These are phyloP conservation scores for Butastur rufipennis DNA, from an alignment of 2,113 vertebrate genomes.

Conservation along the genomic window DNA sequence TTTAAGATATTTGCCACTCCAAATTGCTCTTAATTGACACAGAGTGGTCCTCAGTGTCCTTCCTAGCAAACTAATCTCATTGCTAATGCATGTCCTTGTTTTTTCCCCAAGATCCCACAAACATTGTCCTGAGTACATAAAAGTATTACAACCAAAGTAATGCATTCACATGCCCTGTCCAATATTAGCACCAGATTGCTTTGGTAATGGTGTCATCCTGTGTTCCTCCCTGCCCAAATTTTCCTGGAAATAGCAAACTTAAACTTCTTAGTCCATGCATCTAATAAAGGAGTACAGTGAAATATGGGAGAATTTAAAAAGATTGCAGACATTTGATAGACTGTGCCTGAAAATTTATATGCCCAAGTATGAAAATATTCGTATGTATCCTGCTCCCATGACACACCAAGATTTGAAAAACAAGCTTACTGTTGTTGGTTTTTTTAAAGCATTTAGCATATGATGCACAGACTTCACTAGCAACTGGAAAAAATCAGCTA, in stretches of 20 bases:
- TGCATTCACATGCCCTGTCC: not conserved
- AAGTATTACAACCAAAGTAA: not conserved
- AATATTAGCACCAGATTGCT: not conserved
- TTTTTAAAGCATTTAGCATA: not conserved
- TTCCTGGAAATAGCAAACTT: not conserved
- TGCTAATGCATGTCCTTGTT: constrained; percentile 16
- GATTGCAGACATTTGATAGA: not conserved
- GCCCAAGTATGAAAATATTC: not conserved
- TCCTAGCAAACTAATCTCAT: not conserved
- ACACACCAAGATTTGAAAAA: not conserved
- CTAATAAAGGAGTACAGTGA: not conserved
- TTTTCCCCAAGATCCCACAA: not conserved
- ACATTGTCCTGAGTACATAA: not conserved
- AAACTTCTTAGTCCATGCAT: not conserved
- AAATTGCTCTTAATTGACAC: constrained; percentile 38
- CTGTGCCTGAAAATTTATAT: not conserved
- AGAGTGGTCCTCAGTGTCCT: not conserved
- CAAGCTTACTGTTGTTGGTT: not conserved
- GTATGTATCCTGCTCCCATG: not conserved
- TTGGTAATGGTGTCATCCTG: not conserved
- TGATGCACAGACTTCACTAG: not conserved
- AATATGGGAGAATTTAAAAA: not conserved
- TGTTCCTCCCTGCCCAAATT: not conserved
- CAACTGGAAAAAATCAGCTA: not conserved
- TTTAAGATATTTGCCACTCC: not conserved